phyloP scores from a whole-genome alignment of 2,888 invertebrate species.

The Gasteruption jaculator region DNA sequence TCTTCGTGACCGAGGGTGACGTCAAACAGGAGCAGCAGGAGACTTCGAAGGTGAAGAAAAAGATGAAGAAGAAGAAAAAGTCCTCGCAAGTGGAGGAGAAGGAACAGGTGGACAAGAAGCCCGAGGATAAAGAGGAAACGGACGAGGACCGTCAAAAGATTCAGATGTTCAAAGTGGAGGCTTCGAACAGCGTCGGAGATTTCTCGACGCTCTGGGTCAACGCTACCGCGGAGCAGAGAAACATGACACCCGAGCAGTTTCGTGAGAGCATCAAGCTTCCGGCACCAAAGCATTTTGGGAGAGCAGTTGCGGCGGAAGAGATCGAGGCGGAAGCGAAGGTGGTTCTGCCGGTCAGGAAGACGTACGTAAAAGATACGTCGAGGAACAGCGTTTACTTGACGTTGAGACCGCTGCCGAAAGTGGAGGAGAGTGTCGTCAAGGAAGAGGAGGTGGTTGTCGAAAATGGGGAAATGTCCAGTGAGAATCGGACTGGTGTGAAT shows the following conservation, averaged over 20 bases:
- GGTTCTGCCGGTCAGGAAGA: constrained; percentile 38
- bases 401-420: constrained; percentile 25
- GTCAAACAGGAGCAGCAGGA: constrained; percentile 16
- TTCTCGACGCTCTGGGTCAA: constrained; percentile 40
- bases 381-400: constrained; percentile 44
- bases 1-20: constrained; percentile 11
- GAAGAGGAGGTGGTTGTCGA: constrained; percentile 9
- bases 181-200: constrained; percentile 44
- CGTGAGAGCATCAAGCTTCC: constrained; percentile 42
- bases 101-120: constrained; percentile 11
- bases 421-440: not conserved
- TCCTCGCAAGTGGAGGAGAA: no score
- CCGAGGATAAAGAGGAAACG: constrained; percentile 16
- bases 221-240: constrained; percentile 16
- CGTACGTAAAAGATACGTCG: constrained; percentile 41
- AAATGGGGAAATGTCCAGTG: constrained; percentile 1
- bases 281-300: constrained; percentile 29
- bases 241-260: constrained; percentile 32
- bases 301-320: no score
- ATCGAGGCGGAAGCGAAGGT: constrained; percentile 33
- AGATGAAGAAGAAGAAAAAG: constrained; percentile 27
- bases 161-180: constrained; percentile 39
- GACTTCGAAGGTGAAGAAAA: constrained; percentile 22
- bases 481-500: constrained; percentile 16
- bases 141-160: constrained; percentile 3